Conservation (phyloP, 2,797 vertebrate genomes). For the Acrossocheilus wenchowensis region DNA sequence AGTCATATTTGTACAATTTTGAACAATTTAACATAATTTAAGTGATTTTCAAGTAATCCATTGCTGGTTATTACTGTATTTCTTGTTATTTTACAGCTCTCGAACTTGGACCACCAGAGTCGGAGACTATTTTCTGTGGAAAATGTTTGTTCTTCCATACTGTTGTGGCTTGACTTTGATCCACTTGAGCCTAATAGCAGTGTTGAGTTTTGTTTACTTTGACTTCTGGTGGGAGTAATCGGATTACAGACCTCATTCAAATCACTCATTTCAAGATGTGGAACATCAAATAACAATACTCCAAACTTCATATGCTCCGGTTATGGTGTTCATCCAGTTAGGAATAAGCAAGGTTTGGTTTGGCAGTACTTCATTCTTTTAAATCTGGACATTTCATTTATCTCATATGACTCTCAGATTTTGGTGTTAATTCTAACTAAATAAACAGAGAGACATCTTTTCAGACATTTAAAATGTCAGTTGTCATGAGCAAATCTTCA, state of each 20-base stretch:
- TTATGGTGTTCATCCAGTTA: conserved; percentile 6
- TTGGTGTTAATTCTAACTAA: neutral
- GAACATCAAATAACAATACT: conserved; percentile 11
- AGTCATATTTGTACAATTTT: too few relatives aligned
- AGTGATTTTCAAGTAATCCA: neutral
- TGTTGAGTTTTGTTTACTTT: conserved; percentile 17
- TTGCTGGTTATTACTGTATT: neutral
- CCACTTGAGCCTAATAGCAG: neutral
- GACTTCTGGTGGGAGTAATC: neutral
- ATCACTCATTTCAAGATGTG: neutral
- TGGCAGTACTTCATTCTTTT: neutral
- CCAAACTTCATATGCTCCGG: neutral
- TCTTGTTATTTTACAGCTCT: neutral
- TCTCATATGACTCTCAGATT: neutral
- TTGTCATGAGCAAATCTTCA: neutral
- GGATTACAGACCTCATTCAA: conserved; percentile 28
- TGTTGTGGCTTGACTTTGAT: conserved; percentile 1
- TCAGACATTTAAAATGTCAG: neutral
- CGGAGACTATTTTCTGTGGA: neutral
- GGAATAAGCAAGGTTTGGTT: conserved; percentile 43
- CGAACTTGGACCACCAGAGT: neutral
- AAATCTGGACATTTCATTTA: neutral
- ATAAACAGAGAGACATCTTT: neutral
- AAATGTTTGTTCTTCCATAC: neutral
- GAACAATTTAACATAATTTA: neutral